phyloP scores from a whole-genome alignment of 2,113 vertebrate genomes.

The Psittacus erithacus region DNA sequence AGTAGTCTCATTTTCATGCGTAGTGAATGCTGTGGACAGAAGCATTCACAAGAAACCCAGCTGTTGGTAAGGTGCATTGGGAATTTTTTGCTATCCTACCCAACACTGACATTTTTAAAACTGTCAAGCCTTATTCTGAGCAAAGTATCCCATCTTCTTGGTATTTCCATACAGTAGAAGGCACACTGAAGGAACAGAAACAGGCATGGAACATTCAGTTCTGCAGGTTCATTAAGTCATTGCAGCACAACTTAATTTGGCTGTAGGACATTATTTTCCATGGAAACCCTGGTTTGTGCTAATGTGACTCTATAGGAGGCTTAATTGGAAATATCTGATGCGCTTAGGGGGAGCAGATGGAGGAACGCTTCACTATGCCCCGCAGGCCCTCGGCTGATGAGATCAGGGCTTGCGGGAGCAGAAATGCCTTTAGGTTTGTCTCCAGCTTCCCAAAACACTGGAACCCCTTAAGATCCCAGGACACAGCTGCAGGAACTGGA shows the following conservation, averaged over 20 bases:
- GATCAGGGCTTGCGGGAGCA: fast-evolving
- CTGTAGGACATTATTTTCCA: neutral
- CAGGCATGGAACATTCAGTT: neutral
- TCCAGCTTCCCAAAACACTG: neutral
- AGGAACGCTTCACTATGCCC: fast-evolving
- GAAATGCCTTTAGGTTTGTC: neutral
- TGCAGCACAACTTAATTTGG: conserved; percentile 13
- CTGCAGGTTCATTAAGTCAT: neutral
- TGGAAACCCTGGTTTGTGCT: conserved; percentile 20
- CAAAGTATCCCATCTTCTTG: neutral
- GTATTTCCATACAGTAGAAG: neutral
- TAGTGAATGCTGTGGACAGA: neutral
- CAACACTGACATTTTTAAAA: neutral
- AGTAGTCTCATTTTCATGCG: conserved; percentile 15
- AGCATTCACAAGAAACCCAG: neutral
- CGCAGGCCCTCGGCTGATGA: fast-evolving
- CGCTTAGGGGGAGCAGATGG: neutral
- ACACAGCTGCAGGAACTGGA: neutral
- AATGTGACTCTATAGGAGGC: neutral
- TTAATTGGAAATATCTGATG: neutral
- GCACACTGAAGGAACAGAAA: neutral
- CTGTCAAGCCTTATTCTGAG: neutral
- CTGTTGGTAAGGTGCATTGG: neutral
- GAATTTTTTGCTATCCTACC: neutral
- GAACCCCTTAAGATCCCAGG: neutral